These are phyloP conservation scores for Erpobdella octoculata DNA, from an alignment of 2,888 invertebrate genomes.

Conservation along the genomic window DNA sequence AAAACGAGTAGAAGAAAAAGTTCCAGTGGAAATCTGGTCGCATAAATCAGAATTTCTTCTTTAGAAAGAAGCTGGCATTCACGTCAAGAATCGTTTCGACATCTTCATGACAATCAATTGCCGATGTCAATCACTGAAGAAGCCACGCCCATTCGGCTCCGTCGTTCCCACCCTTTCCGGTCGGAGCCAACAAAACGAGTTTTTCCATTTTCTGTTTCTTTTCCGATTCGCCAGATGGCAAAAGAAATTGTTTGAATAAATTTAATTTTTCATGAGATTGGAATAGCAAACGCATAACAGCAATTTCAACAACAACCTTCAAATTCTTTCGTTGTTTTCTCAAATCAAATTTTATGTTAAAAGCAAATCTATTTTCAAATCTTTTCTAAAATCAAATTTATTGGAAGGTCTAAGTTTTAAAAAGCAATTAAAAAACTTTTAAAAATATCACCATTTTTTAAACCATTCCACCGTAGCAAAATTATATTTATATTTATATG, in stretches of 20 bases:
- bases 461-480: neutral
- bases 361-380: neutral
- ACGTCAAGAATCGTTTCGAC: neutral
- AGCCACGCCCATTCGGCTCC: neutral
- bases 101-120: neutral
- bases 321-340: neutral
- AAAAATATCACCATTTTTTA: too few species aligned
- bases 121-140: neutral
- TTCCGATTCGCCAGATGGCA: slow-evolving; percentile 4
- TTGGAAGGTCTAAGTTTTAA: neutral
- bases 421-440: neutral
- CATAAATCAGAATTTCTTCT: too few species aligned
- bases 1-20: too few species aligned
- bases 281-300: neutral
- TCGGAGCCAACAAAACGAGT: neutral
- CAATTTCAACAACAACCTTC: neutral
- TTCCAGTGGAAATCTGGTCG: too few species aligned
- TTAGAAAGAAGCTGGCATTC: too few species aligned
- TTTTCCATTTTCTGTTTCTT: neutral
- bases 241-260: neutral
- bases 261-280: slow-evolving; percentile 1
- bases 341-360: too few species aligned
- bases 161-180: neutral
- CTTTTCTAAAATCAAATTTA: neutral
- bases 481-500: too few species aligned